Evolutionary conservation across 2,113 vertebrate genomes (phyloP), one percentile per base, ranked within the genome.

Genomic region (Urocolius indicus): DNA sequence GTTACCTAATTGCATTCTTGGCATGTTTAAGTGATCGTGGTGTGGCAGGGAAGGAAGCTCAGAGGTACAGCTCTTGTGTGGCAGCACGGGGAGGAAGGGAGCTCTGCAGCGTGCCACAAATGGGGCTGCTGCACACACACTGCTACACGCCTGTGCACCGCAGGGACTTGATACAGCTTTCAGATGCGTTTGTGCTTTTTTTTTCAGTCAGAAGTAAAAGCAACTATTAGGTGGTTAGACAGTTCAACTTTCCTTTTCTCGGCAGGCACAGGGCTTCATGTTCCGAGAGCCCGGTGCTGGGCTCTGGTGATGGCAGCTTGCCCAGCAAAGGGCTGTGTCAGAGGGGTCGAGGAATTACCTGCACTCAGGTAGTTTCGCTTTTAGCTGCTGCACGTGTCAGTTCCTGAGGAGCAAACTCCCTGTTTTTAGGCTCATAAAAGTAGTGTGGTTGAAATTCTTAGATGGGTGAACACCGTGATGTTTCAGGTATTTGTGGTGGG

Each of bases 221-320:
- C 6, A 68, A 2, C 0, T 7, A 3, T 90, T 43, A 43, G 46
- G 6, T 29, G n/a, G 20, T 32, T 22, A 62, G 36, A 20, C 4
- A 8, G 13, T 36, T 36, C 21, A 21, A 6, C 54, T 32, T 51
- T 3, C 5, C 46, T 48, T 26, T 24, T 8, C 36, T 34, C 29
- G 12, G 84, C 48, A 63, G 58, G 89, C 63, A 45, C 71, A n/a
- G 51, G 24, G 46, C 43, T 23, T 74, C 0, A 4, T 22, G 49
- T 26, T n/a, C 29, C 61, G 6, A 19, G 16, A 52, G 3, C 41
- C 20, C 24, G 2, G 1, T 0, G 49, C 22, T 6, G 5, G n/a
- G 54, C 58, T 76, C 51, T 66, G 68, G 41, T 20, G n/a, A 7
- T 62, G 54, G 22, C 18, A 27, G 0, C 58, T 43, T 38, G 32